phyloP scores from a whole-genome alignment of 2,113 vertebrate genomes.

The Ameiurus melas region DNA sequence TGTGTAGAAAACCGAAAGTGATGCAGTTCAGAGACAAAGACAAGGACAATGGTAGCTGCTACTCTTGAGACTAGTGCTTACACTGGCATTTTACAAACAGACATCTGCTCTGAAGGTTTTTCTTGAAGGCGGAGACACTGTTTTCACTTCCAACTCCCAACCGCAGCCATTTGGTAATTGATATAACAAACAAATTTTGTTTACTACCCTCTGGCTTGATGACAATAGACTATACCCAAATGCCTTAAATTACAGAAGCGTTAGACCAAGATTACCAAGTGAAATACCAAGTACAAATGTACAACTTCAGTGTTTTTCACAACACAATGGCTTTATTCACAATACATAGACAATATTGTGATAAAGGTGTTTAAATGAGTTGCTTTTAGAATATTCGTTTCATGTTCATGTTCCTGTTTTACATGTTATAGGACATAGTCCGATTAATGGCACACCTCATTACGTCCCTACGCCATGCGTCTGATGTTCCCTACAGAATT shows the following conservation, averaged over 20 bases:
- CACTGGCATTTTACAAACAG: background rate
- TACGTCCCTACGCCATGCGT: no score
- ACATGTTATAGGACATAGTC: no score
- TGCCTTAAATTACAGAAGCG: background rate
- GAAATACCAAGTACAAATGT: background rate
- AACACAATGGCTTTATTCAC: background rate
- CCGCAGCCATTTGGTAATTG: background rate
- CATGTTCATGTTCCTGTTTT: no score
- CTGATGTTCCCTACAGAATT: no score
- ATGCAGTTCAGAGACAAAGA: background rate
- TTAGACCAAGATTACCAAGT: background rate
- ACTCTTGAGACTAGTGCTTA: background rate
- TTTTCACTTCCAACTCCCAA: constrained; percentile 10
- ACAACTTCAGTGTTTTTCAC: constrained; percentile 5
- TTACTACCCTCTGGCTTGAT: background rate
- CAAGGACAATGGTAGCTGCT: background rate
- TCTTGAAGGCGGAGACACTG: background rate
- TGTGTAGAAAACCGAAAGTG: background rate
- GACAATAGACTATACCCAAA: background rate
- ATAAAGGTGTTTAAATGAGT: no score
- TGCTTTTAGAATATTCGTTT: no score
- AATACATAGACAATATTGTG: no score
- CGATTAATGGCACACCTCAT: no score
- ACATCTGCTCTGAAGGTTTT: constrained; percentile 9
- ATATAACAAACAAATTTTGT: background rate